Evolutionary conservation across 2,113 vertebrate species (phyloP), one percentile per base, ranked within the genome.

Genomic region (Melanerpes aurifrons): DNA sequence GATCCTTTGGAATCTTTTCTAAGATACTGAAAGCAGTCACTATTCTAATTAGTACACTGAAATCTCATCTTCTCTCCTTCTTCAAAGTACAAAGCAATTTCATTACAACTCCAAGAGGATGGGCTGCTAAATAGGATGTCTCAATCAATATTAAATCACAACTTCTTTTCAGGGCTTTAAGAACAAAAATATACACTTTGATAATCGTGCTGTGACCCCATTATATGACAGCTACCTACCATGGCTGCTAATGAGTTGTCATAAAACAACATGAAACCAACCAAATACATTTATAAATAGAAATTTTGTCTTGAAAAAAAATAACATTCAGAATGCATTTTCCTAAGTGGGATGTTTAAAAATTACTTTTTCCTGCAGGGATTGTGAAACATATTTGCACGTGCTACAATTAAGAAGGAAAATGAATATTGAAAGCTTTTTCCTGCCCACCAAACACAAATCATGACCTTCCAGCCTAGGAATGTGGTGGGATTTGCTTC

Each of bases 121-220:
- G 31, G 72, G 72, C 29, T 82, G 75, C 69, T 94, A 95, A 94
- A 95, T 86, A 83, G 48, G 54, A 74, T 88, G 72, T 66, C 43
- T 93, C 79, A 63, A 71, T 94, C 93, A 90, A 90, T 90, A 93
- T 80, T 93, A 93, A 95, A 91, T 94, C 93, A 90, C 68, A 90
- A 56, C 64, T 78, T 29, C 59, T 85, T 91, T 77, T 82, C 63
- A 62, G 85, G 37, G 72, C 31, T 87, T 75, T 81, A 86, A 80
- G 76, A 85, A 86, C 32, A 74, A 90, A 93, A 96, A 94, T 77
- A 93, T 4, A 81, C 61, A 32, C 86, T 91, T 95, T 93, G 82
- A 87, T 94, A 95, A 74, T 87, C 78, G 66, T 5, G 9, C 54
- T 86, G 69, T 91, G 93, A 83, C 92, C 82, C 72, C 76, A 13